Evolutionary conservation across 1,140 invertebrate genomes (phyloP).

Genomic region (Nephila pilipes): DNA sequence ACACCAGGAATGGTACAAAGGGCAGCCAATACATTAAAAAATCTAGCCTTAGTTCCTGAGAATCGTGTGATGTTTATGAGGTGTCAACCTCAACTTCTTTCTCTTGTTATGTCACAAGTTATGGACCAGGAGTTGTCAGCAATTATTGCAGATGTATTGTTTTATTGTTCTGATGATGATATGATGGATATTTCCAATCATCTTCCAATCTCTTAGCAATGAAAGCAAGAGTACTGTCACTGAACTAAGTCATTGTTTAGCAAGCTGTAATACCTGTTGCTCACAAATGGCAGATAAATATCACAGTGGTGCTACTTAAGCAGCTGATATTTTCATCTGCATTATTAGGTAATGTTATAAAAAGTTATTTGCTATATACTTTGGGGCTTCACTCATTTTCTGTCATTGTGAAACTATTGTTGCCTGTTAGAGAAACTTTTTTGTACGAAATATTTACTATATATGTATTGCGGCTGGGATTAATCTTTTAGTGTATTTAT

Average conservation of each 20-base stretch:
- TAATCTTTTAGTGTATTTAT: constrained; percentile 56
- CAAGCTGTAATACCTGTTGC: constrained; percentile 68
- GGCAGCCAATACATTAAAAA: constrained; percentile 92
- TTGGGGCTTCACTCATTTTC: constrained; percentile 70
- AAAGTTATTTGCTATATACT: constrained; percentile 65
- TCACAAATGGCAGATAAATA: constrained; percentile 74
- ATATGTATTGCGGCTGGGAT: constrained; percentile 69
- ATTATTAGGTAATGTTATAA: constrained; percentile 63
- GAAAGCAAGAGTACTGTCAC: constrained; percentile 19
- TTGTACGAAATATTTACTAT: constrained; percentile 44
- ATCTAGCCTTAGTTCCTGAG: constrained; percentile 93
- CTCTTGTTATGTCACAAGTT: constrained; percentile 97
- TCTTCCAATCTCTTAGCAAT: constrained; percentile 66
- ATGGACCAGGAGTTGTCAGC: constrained; percentile 96
- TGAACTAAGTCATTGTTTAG: constrained; percentile 60
- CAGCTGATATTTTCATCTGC: constrained; percentile 73
- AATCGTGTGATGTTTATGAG: constrained; percentile 94
- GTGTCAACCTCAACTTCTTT: constrained; percentile 94
- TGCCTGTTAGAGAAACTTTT: constrained; percentile 53
- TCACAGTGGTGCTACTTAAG: constrained; percentile 75
- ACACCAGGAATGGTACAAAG: constrained; percentile 98
- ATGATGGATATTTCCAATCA: constrained; percentile 23
- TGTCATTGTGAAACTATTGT: constrained; percentile 53
- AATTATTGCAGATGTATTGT: constrained; percentile 94
- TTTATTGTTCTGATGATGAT: constrained; percentile 82